Evolutionary conservation across 2,797 vertebrate species (phyloP).

Genomic region (Gymnoscopelus microlampas): DNA sequence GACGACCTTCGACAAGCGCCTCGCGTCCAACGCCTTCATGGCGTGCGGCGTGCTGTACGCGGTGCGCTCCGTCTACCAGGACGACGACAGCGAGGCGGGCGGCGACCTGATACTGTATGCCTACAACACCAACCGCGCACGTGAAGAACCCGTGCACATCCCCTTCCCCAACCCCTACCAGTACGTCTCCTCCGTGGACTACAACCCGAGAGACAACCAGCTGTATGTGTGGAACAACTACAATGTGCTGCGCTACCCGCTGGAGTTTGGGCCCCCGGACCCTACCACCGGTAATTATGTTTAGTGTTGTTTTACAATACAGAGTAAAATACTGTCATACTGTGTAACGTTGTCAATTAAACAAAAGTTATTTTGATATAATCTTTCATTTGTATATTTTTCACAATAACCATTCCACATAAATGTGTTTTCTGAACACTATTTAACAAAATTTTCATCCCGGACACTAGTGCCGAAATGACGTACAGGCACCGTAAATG

Average conservation of each 20-base stretch:
- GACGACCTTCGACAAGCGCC: conserved; percentile 92
- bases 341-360: too few relatives aligned
- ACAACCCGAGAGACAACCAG: conserved; percentile 96
- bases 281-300: conserved; percentile 83
- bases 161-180: conserved; percentile 95
- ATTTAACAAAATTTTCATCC: too few relatives aligned
- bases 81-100: conserved; percentile 91
- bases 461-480: too few relatives aligned
- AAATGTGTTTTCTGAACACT: too few relatives aligned
- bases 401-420: too few relatives aligned
- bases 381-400: too few relatives aligned
- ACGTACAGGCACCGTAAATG: too few relatives aligned
- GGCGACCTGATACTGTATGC: conserved; percentile 91
- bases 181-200: conserved; percentile 93
- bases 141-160: conserved; percentile 85
- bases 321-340: too few relatives aligned
- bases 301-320: too few relatives aligned
- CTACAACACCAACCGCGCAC: conserved; percentile 90
- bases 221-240: conserved; percentile 98
- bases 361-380: too few relatives aligned
- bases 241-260: conserved; percentile 89
- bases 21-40: conserved; percentile 96
- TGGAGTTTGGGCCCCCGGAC: conserved; percentile 90
- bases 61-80: conserved; percentile 91
- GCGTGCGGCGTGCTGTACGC: conserved; percentile 94